Evolutionary conservation across 2,113 vertebrate genomes (phyloP).

Genomic region (Percopsis transmontana): DNA sequence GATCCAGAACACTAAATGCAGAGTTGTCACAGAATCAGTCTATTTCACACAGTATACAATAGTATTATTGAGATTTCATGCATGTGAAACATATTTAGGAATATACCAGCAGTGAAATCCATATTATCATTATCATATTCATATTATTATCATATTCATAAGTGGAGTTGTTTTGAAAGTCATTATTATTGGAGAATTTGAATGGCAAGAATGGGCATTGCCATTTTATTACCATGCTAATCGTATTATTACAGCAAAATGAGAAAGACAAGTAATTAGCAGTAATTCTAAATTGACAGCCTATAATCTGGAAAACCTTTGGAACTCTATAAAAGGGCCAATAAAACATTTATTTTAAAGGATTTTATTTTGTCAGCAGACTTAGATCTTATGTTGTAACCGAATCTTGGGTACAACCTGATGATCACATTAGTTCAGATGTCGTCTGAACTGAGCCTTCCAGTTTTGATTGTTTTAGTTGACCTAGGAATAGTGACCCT

Average conservation of each 20-base stretch:
- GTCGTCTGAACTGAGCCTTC: too few relatives aligned
- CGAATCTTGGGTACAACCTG: too few relatives aligned
- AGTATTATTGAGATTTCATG: neutral
- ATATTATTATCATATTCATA: neutral
- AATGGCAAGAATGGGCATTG: neutral
- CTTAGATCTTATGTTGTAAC: too few relatives aligned
- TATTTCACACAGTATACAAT: constrained; percentile 12
- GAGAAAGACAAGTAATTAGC: too few relatives aligned
- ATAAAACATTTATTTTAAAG: neutral
- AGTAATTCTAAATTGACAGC: too few relatives aligned
- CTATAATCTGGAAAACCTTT: neutral
- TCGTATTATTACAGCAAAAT: neutral
- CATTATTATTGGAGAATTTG: neutral
- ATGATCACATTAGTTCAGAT: too few relatives aligned
- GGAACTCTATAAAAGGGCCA: neutral
- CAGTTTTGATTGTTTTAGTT: too few relatives aligned
- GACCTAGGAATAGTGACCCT: too few relatives aligned
- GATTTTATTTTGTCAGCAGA: too few relatives aligned
- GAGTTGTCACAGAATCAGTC: constrained; percentile 37
- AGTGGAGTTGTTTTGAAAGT: neutral
- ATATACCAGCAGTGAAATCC: neutral
- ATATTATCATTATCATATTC: neutral
- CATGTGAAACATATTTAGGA: neutral
- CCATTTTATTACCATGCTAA: neutral
- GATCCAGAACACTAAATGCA: constrained; percentile 23